phyloP scores from a whole-genome alignment of 2,888 invertebrate species.

The Ectobius pallidus region DNA sequence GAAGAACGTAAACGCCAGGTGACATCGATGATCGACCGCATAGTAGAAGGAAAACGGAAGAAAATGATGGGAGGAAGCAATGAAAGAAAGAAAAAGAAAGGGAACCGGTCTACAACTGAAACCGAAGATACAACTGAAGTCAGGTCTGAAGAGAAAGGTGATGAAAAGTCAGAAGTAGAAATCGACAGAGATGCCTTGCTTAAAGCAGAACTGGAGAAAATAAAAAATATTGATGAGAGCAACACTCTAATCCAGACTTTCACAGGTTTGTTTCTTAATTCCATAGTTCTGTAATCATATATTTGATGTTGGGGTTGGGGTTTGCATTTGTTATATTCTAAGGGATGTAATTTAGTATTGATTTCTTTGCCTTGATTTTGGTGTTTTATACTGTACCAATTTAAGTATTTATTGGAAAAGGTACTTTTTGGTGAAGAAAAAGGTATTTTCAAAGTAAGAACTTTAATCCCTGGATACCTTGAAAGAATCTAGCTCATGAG shows the following conservation, averaged over 20 bases:
- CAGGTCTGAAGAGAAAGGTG: no score
- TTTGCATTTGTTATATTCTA: no score
- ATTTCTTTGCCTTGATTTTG: no score
- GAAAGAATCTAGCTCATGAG: no score
- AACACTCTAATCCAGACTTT: constrained; percentile 74
- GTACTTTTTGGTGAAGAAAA: no score
- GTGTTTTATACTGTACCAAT: no score
- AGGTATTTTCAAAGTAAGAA: no score
- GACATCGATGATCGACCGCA: constrained; percentile 69
- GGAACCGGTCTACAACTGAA: constrained; percentile 44
- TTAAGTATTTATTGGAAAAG: no score
- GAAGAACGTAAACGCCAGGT: constrained; percentile 68
- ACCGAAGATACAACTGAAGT: constrained; percentile 36
- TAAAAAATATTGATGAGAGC: constrained; percentile 63
- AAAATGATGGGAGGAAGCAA: constrained; percentile 60
- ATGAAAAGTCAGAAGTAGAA: no score
- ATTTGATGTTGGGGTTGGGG: no score
- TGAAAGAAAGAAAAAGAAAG: constrained; percentile 49
- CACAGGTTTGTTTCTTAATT: constrained; percentile 55
- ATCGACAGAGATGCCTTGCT: constrained; percentile 67
- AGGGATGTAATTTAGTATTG: no score
- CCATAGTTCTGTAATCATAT: background rate
- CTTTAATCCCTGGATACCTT: no score
- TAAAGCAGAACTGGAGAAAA: constrained; percentile 72
- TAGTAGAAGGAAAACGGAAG: constrained; percentile 77